Evolutionary conservation across 1,140 invertebrate species (phyloP), one percentile per base, ranked within the genome.

Genomic region (Drosophila sp.): DNA sequence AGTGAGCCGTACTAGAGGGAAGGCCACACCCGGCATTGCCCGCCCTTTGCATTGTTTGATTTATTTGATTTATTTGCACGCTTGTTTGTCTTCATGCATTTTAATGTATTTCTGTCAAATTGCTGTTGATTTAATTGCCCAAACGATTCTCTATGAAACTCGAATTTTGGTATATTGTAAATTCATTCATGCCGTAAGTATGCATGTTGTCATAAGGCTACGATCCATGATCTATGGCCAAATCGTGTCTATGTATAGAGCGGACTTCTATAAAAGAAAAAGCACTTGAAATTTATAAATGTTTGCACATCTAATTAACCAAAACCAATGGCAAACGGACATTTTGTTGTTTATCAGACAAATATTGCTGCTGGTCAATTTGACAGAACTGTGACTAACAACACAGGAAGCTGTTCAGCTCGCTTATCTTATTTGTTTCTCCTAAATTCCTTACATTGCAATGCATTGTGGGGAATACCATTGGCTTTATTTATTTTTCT

Each of bases 41-140:
- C 21, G 21, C 21, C 21, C 21, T 21, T 21, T 21, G 21, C 1
- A 2, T 21, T 21, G 1, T 21, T 21, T 56, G 56, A 16, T 54
- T 56, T 43, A 14, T 8, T 64, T 65, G 70, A 73, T 73, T 73
- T 73, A 73, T 73, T 73, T 67, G 70, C 29, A 21, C 7, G 67
- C 51, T 41, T 58, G 62, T 45, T 69, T 69, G 64, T 67, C 56
- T 69, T 61, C 56, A 67, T 67, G 70, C 70, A 73, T 73, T 73
- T 73, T 61, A 73, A 73, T 72, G 62, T 53, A 41, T 58, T 50
- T 41, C 13, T 56, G 45, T 67, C 54, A 46, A 57, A 57, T 65
- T 51, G 63, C 40, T 43, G 70, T 69, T 59, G 36, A 38, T 69
- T 67, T 67, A 73, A 73, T 73, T 72, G 40, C 56, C 40, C 48